Conservation (phyloP, 2,888 invertebrate genomes). For the Cyrtodaria siliqua region DNA sequence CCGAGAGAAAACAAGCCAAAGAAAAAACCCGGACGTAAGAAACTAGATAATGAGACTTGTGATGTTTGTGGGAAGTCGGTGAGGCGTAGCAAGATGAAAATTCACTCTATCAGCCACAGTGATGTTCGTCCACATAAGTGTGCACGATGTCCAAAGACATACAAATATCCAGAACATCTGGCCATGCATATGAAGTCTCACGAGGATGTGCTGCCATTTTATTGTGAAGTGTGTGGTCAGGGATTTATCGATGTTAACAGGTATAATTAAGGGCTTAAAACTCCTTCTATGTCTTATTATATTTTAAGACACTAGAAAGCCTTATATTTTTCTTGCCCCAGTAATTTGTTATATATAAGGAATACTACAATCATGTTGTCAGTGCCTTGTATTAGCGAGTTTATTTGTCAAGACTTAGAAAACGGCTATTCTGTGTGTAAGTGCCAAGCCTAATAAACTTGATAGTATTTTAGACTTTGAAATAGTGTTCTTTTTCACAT, state of each 20-base stretch:
- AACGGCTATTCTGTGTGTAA: no score
- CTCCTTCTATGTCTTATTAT: background rate
- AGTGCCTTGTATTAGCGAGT: no score
- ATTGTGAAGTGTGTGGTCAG: slow-evolving; percentile 49
- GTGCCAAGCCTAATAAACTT: no score
- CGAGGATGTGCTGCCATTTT: slow-evolving; percentile 26
- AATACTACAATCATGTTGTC: background rate
- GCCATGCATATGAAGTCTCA: slow-evolving; percentile 21
- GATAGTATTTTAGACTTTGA: no score
- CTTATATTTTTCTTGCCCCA: no score
- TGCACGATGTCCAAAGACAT: slow-evolving; percentile 42
- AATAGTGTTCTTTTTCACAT: no score
- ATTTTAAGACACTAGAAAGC: no score
- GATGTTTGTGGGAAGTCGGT: slow-evolving; percentile 22
- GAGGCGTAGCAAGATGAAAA: slow-evolving; percentile 22
- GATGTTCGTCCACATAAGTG: slow-evolving; percentile 35
- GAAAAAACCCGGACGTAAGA: slow-evolving; percentile 11
- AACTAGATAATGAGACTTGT: slow-evolving; percentile 6
- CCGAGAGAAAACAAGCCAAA: background rate
- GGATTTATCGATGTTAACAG: slow-evolving; percentile 26
- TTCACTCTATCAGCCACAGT: slow-evolving; percentile 28
- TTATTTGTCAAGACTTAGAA: no score
- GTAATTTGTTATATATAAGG: background rate
- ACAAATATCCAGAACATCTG: slow-evolving; percentile 34
- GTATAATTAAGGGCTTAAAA: slow-evolving; percentile 2